phyloP scores from a whole-genome alignment of 2,888 invertebrate genomes.

The Crossocerus cetratus region DNA sequence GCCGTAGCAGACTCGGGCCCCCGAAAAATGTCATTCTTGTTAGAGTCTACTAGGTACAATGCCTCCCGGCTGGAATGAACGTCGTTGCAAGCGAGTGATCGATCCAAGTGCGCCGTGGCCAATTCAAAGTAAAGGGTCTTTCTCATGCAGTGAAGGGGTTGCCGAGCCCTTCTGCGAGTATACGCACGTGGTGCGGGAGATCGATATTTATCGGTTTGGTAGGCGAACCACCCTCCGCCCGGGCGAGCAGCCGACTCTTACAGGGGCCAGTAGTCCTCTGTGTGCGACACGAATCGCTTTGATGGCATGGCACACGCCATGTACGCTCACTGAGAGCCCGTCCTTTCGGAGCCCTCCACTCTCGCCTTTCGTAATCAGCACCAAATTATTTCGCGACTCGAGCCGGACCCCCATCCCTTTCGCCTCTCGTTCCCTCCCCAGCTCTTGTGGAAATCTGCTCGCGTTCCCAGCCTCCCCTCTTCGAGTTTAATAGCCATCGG shows the following conservation, averaged over 20 bases:
- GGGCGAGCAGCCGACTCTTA: slow-evolving; percentile 20
- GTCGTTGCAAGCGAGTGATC: too few relatives aligned
- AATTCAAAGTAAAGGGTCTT: too few relatives aligned
- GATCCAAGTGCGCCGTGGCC: too few relatives aligned
- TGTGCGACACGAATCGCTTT: slow-evolving; percentile 47
- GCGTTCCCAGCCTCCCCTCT: not conserved
- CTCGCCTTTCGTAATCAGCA: slow-evolving; percentile 50
- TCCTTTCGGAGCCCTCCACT: slow-evolving; percentile 6
- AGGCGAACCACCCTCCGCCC: too few relatives aligned
- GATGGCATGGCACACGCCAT: slow-evolving; percentile 30
- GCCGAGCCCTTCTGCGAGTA: slow-evolving; percentile 9
- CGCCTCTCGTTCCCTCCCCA: too few relatives aligned
- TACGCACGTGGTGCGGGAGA: slow-evolving; percentile 40
- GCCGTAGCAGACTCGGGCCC: too few relatives aligned
- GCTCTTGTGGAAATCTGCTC: slow-evolving; percentile 41
- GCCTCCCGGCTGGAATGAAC: too few relatives aligned
- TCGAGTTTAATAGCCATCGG: not conserved
- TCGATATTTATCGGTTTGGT: slow-evolving; percentile 54
- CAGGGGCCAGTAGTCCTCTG: not conserved
- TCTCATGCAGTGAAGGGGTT: not conserved
- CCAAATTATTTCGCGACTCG: slow-evolving; percentile 35
- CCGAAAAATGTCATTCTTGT: too few relatives aligned
- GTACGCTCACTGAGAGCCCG: not conserved
- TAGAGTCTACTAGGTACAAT: too few relatives aligned
- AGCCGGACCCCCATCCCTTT: too few relatives aligned